A percentile compares a stretch with the other conserved stretches of the same genome.
Evolutionary conservation across 2,888 invertebrate genomes (phyloP).

Genomic region (Drosophila pseudotakahashii): DNA sequence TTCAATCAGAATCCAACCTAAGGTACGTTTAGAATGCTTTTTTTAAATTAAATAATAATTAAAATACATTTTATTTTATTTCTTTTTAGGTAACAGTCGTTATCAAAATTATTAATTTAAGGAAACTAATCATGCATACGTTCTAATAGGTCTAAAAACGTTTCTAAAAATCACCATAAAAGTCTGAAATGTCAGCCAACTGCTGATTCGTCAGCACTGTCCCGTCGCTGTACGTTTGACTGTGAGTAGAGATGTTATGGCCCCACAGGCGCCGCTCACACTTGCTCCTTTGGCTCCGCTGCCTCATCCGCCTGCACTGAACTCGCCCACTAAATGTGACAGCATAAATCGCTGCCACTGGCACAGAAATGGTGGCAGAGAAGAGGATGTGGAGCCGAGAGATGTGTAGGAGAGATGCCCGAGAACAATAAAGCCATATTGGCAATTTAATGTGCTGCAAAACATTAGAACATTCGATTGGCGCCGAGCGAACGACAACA

Average conservation of each 20-base stretch:
- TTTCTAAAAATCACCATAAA: too few species aligned
- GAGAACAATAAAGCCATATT: conserved; percentile 72
- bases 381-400: conserved; percentile 2
- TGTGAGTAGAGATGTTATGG: conserved; percentile 54
- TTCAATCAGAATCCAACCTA: too few species aligned
- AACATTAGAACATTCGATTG: conserved; percentile 53
- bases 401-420: conserved; percentile 3
- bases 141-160: too few species aligned
- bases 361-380: background rate
- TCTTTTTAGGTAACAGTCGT: too few species aligned
- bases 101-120: too few species aligned
- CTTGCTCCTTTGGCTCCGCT: conserved; percentile 12
- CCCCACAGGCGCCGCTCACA: conserved; percentile 61
- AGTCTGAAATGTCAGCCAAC: background rate
- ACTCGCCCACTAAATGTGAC: conserved; percentile 53
- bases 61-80: too few species aligned
- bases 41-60: too few species aligned
- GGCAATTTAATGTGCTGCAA: conserved; percentile 73
- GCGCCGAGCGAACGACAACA: conserved; percentile 48
- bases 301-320: background rate
- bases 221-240: background rate
- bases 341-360: conserved; percentile 71
- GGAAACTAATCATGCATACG: too few species aligned
- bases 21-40: too few species aligned
- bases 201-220: conserved; percentile 21